Evolutionary conservation across 2,888 invertebrate genomes (phyloP), one percentile per base, ranked within the genome.

Genomic region (Esperia sulphurella): DNA sequence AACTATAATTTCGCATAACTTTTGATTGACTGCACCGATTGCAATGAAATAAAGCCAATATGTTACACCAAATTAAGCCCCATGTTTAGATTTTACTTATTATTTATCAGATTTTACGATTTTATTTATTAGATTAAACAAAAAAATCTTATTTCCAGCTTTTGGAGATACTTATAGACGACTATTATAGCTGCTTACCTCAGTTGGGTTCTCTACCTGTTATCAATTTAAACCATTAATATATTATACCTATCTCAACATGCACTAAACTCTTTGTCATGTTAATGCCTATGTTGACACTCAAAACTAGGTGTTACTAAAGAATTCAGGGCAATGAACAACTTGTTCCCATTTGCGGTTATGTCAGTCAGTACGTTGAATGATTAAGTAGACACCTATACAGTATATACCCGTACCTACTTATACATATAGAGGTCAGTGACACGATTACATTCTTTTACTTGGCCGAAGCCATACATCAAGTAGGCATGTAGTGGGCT

Each of bases 291-390:
- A 38, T 45, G 45, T 46, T 50, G 43, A 47, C 47, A 39, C 33
- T 45, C 28, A 46, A 42, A 46, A 49, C 54, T 54, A 56, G 58
- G 59, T 56, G 61, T 57, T 60, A 61, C 50, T 55, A 30, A 54
- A 67, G 67, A 66, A 77, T 76, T 76, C 63, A 63, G 76, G 75
- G 54, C 68, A 71, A 64, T 68, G 58, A 58, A 61, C 48, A 13
- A 51, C 53, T 53, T 45, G 57, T 48, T 54, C 61, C 54, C 57
- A 52, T 59, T 64, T 56, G 61, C 53, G 55, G 61, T 77, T 76
- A 75, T 71, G 63, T 75, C 48, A 49, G 41, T 46, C 37, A 44
- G 14, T 42, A 44, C 41, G 43, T 46, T 42, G 21, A 14, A 41
- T 42, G 46, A 46, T 41, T 29, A 49, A 49, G 45, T 48, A 43